These are phyloP conservation scores for Lithophane socia DNA, from an alignment of 2,888 invertebrate species.

Conservation along the genomic window DNA sequence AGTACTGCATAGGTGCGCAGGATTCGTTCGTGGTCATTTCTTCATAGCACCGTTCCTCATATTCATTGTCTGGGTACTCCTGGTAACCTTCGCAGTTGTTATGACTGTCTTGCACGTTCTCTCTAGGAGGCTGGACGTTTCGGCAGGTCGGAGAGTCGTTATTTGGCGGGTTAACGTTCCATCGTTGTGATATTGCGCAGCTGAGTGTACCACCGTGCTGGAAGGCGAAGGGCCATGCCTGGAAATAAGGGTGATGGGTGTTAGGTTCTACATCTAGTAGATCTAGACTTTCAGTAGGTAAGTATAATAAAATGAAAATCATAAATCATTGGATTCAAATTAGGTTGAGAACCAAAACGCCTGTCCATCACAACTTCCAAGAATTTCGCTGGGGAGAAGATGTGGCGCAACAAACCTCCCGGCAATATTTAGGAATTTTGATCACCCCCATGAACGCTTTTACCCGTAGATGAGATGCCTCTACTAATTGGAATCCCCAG, in stretches of 20 bases:
- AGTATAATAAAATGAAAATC: too few relatives aligned
- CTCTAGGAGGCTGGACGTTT: constrained; percentile 60
- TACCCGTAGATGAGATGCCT: too few relatives aligned
- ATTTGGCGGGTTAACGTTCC: constrained; percentile 80
- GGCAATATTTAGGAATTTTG: too few relatives aligned
- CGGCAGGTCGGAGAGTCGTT: constrained; percentile 66
- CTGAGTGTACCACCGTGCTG: constrained; percentile 91
- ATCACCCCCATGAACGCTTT: too few relatives aligned
- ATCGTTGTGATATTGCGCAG: constrained; percentile 85
- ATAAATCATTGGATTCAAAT: too few relatives aligned
- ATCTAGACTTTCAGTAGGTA: neutral
- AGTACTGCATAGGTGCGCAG: constrained; percentile 79
- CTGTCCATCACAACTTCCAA: too few relatives aligned
- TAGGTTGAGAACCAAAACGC: too few relatives aligned
- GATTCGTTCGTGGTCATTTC: constrained; percentile 76
- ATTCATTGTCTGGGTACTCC: constrained; percentile 84
- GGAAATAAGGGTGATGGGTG: constrained; percentile 56
- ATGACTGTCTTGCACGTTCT: constrained; percentile 54
- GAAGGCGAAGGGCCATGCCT: constrained; percentile 96
- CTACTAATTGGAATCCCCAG: too few relatives aligned
- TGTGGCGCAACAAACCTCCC: too few relatives aligned
- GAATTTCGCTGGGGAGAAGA: too few relatives aligned
- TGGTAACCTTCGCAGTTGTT: constrained; percentile 75
- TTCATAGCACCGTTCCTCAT: constrained; percentile 83
- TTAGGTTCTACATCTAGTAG: neutral